These are phyloP conservation scores for Acronicta alni DNA, from an alignment of 2,888 invertebrate species.

Conservation along the genomic window DNA sequence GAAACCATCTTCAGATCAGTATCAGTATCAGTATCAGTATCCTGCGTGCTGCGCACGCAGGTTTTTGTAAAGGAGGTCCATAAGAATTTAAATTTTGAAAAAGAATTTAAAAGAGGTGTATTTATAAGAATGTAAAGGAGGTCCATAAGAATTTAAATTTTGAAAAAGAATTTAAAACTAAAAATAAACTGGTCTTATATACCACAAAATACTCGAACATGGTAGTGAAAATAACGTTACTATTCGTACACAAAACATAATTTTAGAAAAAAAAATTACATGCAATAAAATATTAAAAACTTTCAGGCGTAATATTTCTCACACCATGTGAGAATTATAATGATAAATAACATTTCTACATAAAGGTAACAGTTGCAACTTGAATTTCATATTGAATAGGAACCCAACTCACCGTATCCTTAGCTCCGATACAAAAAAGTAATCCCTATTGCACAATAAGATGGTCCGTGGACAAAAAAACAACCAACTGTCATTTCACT, in stretches of 20 bases:
- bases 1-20: no score
- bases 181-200: no score
- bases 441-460: conserved; percentile 82
- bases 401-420: conserved; percentile 79
- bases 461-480: conserved; percentile 67
- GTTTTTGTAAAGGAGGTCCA: no score
- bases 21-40: no score
- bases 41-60: no score
- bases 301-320: conserved; percentile 9
- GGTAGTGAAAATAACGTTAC: no score
- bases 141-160: no score
- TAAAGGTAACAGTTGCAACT: conserved; percentile 62
- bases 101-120: no score
- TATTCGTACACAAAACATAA: background rate
- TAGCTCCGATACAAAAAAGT: conserved; percentile 70
- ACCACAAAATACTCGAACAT: no score
- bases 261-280: background rate
- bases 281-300: background rate
- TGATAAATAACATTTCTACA: conserved; percentile 26
- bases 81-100: no score
- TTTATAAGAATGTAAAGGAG: no score
- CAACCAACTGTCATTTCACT: conserved; percentile 73
- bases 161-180: no score
- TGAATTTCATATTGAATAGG: conserved; percentile 63
- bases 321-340: conserved; percentile 37